A percentile compares a stretch with the other conserved stretches of the same genome.
Conservation (phyloP, 2,113 vertebrate genomes). For the Tragelaphus scriptus region DNA sequence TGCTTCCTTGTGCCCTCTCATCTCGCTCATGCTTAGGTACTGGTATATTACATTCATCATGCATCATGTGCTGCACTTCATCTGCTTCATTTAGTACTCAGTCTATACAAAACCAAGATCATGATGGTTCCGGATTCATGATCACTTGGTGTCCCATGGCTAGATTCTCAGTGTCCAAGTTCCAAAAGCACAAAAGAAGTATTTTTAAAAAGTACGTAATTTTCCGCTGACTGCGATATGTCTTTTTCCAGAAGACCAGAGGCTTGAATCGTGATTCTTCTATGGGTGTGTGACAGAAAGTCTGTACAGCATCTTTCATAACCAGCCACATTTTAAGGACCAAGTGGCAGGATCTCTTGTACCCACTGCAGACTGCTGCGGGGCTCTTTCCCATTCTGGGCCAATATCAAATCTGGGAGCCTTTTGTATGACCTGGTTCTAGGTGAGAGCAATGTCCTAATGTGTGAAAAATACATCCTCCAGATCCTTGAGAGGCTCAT, state of each 20-base stretch:
- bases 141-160: not conserved
- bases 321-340: not conserved
- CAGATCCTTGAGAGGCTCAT: not conserved
- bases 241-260: not conserved
- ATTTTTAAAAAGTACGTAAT: not conserved
- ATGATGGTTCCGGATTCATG: not conserved
- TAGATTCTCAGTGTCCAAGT: not conserved
- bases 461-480: not conserved
- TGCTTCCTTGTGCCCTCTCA: not conserved
- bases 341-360: not conserved
- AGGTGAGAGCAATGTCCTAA: not conserved
- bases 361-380: not conserved
- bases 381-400: not conserved
- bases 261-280: not conserved
- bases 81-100: not conserved
- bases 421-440: not conserved
- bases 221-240: not conserved
- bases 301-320: not conserved
- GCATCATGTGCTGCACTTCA: fast-evolving
- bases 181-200: not conserved
- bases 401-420: not conserved
- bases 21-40: not conserved
- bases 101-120: not conserved
- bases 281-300: not conserved
- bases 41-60: not conserved